These are phyloP conservation scores for Enteromius fasciolatus DNA, from an alignment of 2,797 vertebrate genomes.

Conservation along the genomic window DNA sequence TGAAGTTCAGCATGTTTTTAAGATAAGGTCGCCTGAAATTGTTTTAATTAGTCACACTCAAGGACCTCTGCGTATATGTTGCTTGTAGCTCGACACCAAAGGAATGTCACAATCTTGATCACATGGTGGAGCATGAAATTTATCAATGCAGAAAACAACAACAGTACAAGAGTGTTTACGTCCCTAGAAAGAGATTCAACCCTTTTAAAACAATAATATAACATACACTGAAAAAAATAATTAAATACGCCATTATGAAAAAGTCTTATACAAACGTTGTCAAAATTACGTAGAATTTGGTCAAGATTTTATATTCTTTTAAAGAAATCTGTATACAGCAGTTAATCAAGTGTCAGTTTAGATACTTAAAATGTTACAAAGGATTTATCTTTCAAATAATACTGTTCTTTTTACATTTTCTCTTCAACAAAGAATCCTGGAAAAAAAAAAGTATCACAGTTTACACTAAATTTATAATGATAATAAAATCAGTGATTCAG, in stretches of 20 bases:
- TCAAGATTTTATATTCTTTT: conserved; percentile 49
- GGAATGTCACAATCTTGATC: conserved; percentile 95
- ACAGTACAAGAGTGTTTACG: conserved; percentile 77
- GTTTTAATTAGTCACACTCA: conserved; percentile 92
- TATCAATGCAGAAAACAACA: conserved; percentile 89
- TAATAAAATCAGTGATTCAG: neutral
- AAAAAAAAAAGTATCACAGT: neutral
- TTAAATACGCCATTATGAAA: conserved; percentile 69
- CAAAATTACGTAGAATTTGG: neutral
- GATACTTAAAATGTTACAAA: neutral
- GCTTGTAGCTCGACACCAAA: conserved; percentile 77
- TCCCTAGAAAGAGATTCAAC: conserved; percentile 75
- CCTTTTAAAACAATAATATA: conserved; percentile 71
- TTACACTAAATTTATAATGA: neutral
- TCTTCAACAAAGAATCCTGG: neutral
- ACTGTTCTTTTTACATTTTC: neutral
- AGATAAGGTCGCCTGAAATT: conserved; percentile 89
- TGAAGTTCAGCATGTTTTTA: conserved; percentile 77
- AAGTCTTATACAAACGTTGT: neutral
- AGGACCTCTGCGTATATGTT: conserved; percentile 78
- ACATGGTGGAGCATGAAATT: conserved; percentile 94
- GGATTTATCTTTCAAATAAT: neutral
- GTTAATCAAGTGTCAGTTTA: neutral
- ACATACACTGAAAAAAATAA: conserved; percentile 83
- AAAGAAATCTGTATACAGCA: neutral